These are phyloP conservation scores for Agrilus mali DNA, from an alignment of 2,888 invertebrate species.

Conservation along the genomic window DNA sequence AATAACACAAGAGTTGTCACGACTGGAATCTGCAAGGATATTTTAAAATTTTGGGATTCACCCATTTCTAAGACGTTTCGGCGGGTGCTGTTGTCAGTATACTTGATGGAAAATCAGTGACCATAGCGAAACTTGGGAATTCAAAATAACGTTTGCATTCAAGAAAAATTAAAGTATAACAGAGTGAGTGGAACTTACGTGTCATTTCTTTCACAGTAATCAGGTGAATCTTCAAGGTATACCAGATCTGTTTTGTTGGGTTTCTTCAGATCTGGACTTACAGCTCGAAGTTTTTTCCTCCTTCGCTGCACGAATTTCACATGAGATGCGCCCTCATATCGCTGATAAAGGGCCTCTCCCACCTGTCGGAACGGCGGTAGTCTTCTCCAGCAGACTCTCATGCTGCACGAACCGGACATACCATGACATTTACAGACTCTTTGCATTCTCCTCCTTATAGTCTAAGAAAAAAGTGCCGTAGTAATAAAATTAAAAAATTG, in stretches of 20 bases:
- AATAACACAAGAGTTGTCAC: no score
- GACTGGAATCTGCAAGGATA: no score
- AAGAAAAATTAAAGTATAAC: no score
- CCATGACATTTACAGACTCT: slow-evolving; percentile 89
- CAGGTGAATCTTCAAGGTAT: slow-evolving; percentile 80
- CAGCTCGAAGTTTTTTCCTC: slow-evolving; percentile 57
- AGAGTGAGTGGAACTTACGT: slow-evolving; percentile 44
- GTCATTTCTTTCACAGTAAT: slow-evolving; percentile 78
- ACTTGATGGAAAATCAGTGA: background rate
- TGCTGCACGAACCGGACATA: slow-evolving; percentile 84
- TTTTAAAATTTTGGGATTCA: no score
- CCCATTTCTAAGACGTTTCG: background rate
- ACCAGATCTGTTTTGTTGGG: slow-evolving; percentile 86
- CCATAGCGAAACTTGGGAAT: background rate
- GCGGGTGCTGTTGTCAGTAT: background rate
- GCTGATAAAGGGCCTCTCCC: slow-evolving; percentile 62
- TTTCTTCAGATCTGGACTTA: slow-evolving; percentile 67
- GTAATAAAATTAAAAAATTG: slow-evolving; percentile 4
- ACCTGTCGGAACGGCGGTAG: slow-evolving; percentile 65
- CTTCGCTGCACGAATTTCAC: slow-evolving; percentile 58
- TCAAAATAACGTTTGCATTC: no score
- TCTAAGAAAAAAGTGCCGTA: slow-evolving; percentile 30
- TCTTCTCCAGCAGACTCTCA: slow-evolving; percentile 81
- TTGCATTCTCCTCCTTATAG: slow-evolving; percentile 66
- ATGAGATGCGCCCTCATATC: slow-evolving; percentile 79